Percentiles rank a stretch among this genome's conserved stretches.
phyloP scores from a whole-genome alignment of 1,140 invertebrate species.

The Drosophila parabipectinata region DNA sequence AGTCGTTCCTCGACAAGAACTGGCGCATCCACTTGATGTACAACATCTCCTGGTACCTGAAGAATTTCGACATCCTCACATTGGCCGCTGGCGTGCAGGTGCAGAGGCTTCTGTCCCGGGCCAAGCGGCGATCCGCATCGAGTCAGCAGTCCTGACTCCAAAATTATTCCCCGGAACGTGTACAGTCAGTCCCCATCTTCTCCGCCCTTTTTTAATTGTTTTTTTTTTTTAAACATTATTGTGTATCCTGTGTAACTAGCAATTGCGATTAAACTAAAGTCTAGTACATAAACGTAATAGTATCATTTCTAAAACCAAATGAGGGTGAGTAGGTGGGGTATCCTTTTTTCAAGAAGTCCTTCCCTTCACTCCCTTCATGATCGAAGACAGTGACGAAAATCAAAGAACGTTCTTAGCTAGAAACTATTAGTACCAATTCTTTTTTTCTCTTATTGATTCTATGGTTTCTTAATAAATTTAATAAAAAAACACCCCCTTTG shows the following conservation, averaged over 20 bases:
- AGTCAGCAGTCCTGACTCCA: not conserved
- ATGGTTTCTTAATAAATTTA: too few relatives aligned
- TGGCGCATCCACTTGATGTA: conserved; percentile 89
- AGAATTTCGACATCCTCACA: conserved; percentile 87
- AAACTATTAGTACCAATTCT: too few relatives aligned
- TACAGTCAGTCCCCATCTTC: not conserved
- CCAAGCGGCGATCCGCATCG: not conserved
- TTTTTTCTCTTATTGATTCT: too few relatives aligned
- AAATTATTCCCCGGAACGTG: conserved; percentile 1
- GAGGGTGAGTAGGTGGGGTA: too few relatives aligned
- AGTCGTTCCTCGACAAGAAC: conserved; percentile 91
- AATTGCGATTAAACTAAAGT: not conserved
- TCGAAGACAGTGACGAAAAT: too few relatives aligned
- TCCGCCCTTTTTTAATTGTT: not conserved
- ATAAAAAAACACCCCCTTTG: too few relatives aligned
- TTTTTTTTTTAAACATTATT: not conserved
- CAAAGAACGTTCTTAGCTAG: too few relatives aligned
- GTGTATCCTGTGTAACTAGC: not conserved
- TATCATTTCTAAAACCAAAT: too few relatives aligned
- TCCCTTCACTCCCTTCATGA: too few relatives aligned
- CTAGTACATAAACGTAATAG: not conserved
- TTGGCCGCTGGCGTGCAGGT: conserved; percentile 86
- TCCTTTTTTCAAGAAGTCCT: too few relatives aligned
- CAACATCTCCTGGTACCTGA: conserved; percentile 91
- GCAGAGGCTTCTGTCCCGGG: conserved; percentile 68